Conservation (phyloP, 1,140 invertebrate species). For the Sycophaga agraensis region DNA sequence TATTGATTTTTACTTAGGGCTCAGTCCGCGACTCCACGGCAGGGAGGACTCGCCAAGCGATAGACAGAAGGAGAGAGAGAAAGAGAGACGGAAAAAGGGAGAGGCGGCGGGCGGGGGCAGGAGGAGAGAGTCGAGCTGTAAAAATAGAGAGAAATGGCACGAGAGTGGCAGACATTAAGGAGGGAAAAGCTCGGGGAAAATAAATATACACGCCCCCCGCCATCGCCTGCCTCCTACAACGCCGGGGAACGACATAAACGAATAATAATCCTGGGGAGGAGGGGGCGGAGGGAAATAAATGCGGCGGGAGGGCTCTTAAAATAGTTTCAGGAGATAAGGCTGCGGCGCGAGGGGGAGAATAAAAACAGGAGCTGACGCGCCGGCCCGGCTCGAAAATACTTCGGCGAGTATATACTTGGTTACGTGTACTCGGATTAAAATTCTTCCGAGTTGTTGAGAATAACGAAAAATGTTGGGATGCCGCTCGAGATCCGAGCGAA, state of each 20-base stretch:
- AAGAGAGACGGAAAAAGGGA: conserved; percentile 35
- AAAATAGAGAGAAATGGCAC: conserved; percentile 27
- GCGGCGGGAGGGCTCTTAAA: neutral
- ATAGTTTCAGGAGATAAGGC: conserved; percentile 13
- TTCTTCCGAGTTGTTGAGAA: neutral
- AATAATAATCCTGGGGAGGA: conserved; percentile 6
- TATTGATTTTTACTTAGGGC: conserved; percentile 57
- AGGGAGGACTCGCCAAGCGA: too few relatives aligned
- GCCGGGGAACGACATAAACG: neutral
- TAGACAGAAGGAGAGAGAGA: conserved; percentile 30
- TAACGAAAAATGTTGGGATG: neutral
- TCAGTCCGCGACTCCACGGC: too few relatives aligned
- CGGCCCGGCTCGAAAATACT: neutral
- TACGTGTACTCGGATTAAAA: conserved; percentile 1
- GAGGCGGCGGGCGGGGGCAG: conserved; percentile 18
- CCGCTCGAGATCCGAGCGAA: too few relatives aligned
- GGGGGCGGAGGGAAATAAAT: neutral
- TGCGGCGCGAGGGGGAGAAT: neutral
- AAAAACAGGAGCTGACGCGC: neutral
- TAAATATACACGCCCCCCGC: conserved; percentile 3
- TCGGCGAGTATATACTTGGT: neutral
- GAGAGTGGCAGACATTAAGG: conserved; percentile 17
- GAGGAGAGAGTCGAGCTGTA: conserved; percentile 23
- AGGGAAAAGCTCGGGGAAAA: neutral
- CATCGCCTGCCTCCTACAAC: too few relatives aligned